Base-by-base conservation (phyloP, 2,888 invertebrate species). In the Aspidiotus rigidus region DNA sequence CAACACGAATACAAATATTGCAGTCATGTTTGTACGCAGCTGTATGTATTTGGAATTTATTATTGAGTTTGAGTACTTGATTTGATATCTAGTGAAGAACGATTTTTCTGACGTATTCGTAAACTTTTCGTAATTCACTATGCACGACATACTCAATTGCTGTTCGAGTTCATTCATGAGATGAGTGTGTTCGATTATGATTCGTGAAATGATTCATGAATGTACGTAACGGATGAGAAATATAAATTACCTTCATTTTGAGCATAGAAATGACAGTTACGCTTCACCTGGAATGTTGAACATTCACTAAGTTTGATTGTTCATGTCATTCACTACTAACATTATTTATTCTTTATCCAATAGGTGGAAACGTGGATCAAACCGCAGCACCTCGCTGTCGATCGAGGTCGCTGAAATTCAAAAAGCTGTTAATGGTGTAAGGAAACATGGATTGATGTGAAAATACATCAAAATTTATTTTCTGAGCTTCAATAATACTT, bases 201-300 rank as follows among this genome's bases (percentile, higher is more conserved):
- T 53, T 53, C 53, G 5, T 53, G 53, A 53, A 15, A 44, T 44
- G 49, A 44, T 44, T 44, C 49, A 44, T 44, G 49, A 44, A 44
- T 8, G n/a, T 57, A 57, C 57, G 57, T 57, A 57, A 57, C 57
- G 57, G 57, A 57, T 57, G 17, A 57, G 57, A 57, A 57, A 57
- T 16, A 15, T 56, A 56, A 56, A 56, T 56, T 56, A 56, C 56
- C 56, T n/a, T 44, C 15, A 56, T 56, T 56, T 56, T 56, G 56
- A 56, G 13, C 56, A 56, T 56, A 56, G 56, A 56, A 56, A 56
- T 56, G 15, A 56, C 56, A 56, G 56, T 56, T 56, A 56, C 56
- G 56, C 56, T 56, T 56, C 56, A 56, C 56, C 56, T 56, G 56
- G 15, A 56, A 56, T 56, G 56, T 56, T 56, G 56, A 57, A 57